A percentile compares a stretch with the other conserved stretches of the same genome.
Evolutionary conservation across 2,113 vertebrate species (phyloP).

Genomic region (Pagrus major): DNA sequence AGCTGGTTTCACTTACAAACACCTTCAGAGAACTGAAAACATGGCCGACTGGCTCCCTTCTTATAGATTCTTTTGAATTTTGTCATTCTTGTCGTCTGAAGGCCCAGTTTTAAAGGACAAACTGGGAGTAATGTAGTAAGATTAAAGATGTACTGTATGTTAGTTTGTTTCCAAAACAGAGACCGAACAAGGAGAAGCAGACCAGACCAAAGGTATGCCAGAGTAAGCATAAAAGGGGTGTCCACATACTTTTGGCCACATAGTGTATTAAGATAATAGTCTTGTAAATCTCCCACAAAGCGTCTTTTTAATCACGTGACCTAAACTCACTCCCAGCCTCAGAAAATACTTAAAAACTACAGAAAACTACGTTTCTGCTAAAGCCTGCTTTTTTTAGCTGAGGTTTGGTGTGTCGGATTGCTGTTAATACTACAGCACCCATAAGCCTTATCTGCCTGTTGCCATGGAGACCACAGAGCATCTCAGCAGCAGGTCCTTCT

Average conservation of each 20-base stretch:
- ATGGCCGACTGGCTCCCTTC: neutral
- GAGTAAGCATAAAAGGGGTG: neutral
- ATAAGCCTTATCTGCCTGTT: conserved; percentile 19
- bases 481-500: neutral
- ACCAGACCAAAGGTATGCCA: neutral
- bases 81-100: too few relatives aligned
- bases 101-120: neutral
- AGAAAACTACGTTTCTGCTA: neutral
- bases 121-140: too few relatives aligned
- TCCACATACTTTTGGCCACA: neutral
- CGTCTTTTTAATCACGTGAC: neutral
- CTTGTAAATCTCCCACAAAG: neutral
- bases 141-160: too few relatives aligned
- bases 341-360: too few relatives aligned
- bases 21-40: neutral
- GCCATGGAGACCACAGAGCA: conserved; percentile 31
- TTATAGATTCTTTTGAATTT: neutral
- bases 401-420: neutral
- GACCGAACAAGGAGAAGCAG: neutral
- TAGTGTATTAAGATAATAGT: neutral
- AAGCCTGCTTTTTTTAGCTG: neutral
- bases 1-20: neutral
- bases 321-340: too few relatives aligned
- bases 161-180: too few relatives aligned
- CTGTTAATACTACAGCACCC: conserved; percentile 20